phyloP scores from a whole-genome alignment of 2,797 vertebrate genomes.

The Sciurus vulgaris region DNA sequence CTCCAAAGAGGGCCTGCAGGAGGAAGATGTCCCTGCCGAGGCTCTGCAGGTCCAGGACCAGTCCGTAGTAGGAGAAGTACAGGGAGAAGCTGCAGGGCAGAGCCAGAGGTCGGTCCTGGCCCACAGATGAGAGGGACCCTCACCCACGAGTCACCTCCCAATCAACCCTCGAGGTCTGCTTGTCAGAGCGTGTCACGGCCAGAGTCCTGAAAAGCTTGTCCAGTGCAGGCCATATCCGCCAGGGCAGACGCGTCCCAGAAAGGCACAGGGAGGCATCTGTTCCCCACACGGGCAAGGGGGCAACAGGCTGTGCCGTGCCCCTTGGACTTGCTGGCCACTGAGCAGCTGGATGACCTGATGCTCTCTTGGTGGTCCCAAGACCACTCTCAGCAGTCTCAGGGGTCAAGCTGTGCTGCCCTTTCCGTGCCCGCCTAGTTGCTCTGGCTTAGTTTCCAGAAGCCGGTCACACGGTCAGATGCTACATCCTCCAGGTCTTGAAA shows the following conservation, averaged over 20 bases:
- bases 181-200: rapidly evolving
- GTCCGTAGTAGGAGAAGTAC: neutral
- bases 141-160: rapidly evolving
- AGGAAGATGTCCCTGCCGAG: slow-evolving; percentile 65
- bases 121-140: rapidly evolving
- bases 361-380: neutral
- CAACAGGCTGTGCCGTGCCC: rapidly evolving
- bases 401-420: too few species aligned
- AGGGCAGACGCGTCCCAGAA: neutral
- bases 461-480: rapidly evolving
- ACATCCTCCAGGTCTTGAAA: neutral
- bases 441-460: neutral
- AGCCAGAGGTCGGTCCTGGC: neutral
- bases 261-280: neutral
- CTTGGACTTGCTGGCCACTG: neutral
- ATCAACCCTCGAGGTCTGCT: rapidly evolving
- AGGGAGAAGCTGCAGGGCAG: neutral
- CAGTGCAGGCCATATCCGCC: rapidly evolving
- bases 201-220: rapidly evolving
- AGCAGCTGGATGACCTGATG: rapidly evolving
- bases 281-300: rapidly evolving
- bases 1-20: slow-evolving; percentile 64
- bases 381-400: neutral
- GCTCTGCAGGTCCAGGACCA: slow-evolving; percentile 66
- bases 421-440: neutral